These are phyloP conservation scores for Syngnathus rostellatus DNA, from an alignment of 2,797 vertebrate genomes.

Conservation along the genomic window DNA sequence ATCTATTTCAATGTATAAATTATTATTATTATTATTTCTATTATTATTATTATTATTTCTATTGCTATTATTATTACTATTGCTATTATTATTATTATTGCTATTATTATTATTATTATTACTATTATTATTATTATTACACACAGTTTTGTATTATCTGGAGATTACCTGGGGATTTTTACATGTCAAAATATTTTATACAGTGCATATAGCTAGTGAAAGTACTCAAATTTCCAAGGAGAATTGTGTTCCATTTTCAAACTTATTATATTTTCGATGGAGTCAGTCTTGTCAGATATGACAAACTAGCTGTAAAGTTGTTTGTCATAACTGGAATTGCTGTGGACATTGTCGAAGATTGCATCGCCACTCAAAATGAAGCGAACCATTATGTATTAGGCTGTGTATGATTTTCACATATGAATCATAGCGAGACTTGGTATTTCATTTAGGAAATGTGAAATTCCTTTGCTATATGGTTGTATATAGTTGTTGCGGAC, in stretches of 20 bases:
- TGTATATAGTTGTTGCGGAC: background rate
- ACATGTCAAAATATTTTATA: too few relatives aligned
- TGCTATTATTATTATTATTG: too few relatives aligned
- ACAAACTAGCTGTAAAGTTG: background rate
- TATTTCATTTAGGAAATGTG: background rate
- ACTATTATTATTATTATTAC: too few relatives aligned
- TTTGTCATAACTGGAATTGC: background rate
- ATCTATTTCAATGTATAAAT: too few relatives aligned
- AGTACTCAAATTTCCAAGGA: background rate
- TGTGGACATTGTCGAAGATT: background rate
- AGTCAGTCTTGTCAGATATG: background rate
- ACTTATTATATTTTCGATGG: background rate
- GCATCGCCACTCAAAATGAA: conserved; percentile 1
- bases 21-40: too few relatives aligned
- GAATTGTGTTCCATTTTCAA: background rate
- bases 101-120: too few relatives aligned
- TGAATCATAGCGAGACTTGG: too few relatives aligned
- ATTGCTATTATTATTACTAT: too few relatives aligned
- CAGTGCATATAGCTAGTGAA: background rate
- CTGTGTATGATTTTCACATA: background rate
- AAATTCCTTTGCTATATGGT: background rate
- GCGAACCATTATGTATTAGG: background rate
- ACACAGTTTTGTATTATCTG: too few relatives aligned
- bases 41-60: too few relatives aligned
- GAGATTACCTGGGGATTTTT: too few relatives aligned